Evolutionary conservation across 2,888 invertebrate genomes (phyloP), one percentile per base, ranked within the genome.

Genomic region (Agriopis marginaria): DNA sequence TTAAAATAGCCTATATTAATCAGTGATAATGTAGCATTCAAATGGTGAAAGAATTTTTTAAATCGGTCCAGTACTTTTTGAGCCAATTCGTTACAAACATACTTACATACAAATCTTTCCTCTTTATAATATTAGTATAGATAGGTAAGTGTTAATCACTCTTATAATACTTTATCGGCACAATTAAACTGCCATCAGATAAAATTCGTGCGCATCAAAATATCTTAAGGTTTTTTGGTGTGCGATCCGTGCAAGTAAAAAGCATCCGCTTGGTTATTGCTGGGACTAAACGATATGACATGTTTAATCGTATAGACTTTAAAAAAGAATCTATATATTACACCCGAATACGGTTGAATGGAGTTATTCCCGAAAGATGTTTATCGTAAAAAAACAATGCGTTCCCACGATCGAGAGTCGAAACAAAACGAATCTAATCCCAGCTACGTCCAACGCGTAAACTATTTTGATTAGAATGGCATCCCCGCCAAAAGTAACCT

Each of bases 401-500:
- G 86, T 89, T 90, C 90, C 90, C 90, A 91, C 90, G 90, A 81
- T 77, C 78, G 77, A 71, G 67, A 70, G 68, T 77, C 77, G 77
- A 84, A 84, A 77, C 82, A 86, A 88, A 83, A 86, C 82, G 77
- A 81, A 79, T 74, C 77, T 82, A 82, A 83, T 82, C 82, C 75
- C 72, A 72, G 75, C 77, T 77, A 64, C 79, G 82, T 73, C 63
- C 77, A 83, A 85, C 87, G 90, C 92, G 94, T 93, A 93, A 93
- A 94, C 93, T 91, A 94, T 94, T 93, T 94, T 93, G 93, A 94
- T 94, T 93, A 93, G 93, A 93, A 92, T 91, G 89, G 90, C 90
- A 89, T 89, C 88, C 89, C 86, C 87, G 86, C 88, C 86, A 89
- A 92, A 91, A 87, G 82, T 86, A 84, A 86, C 78, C 82, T 81